phyloP scores from a whole-genome alignment of 1,140 invertebrate species.

The Micrasema minimum region DNA sequence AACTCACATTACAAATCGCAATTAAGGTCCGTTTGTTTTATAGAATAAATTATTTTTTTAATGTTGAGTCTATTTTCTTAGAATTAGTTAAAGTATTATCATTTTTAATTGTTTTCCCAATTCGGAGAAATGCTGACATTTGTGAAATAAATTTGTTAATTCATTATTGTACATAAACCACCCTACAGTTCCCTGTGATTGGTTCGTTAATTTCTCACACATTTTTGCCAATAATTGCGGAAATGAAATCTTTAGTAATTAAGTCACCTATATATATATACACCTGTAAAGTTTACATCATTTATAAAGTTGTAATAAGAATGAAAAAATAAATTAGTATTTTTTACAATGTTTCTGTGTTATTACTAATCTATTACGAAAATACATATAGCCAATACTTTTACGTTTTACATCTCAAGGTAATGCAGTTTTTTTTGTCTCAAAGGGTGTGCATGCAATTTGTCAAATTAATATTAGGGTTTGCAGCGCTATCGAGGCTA shows the following conservation, averaged over 20 bases:
- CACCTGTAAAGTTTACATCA: conserved; percentile 43
- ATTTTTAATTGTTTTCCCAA: conserved; percentile 34
- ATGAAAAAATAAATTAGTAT: conserved; percentile 47
- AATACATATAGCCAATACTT: too few species aligned
- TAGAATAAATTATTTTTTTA: conserved; percentile 47
- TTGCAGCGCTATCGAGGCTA: too few species aligned
- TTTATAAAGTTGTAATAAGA: conserved; percentile 37
- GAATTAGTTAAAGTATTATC: conserved; percentile 45
- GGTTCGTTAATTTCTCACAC: conserved; percentile 33
- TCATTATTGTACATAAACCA: conserved; percentile 38
- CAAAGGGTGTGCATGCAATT: too few species aligned
- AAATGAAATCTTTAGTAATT: conserved; percentile 26
- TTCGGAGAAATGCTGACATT: conserved; percentile 27
- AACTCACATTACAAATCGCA: conserved; percentile 17
- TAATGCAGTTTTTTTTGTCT: too few species aligned
- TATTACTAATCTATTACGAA: too few species aligned
- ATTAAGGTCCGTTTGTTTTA: conserved; percentile 30
- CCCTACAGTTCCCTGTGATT: conserved; percentile 11
- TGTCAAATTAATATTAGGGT: too few species aligned
- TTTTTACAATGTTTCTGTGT: conserved; percentile 41
- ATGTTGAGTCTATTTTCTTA: conserved; percentile 49
- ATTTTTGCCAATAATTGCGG: conserved; percentile 34
- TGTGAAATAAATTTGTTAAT: conserved; percentile 39
- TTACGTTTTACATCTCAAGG: too few species aligned
- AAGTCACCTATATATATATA: conserved; percentile 46